Percentiles rank a stretch among this genome's conserved stretches.
phyloP scores from a whole-genome alignment of 2,113 vertebrate species.

The Sylvietta virens region DNA sequence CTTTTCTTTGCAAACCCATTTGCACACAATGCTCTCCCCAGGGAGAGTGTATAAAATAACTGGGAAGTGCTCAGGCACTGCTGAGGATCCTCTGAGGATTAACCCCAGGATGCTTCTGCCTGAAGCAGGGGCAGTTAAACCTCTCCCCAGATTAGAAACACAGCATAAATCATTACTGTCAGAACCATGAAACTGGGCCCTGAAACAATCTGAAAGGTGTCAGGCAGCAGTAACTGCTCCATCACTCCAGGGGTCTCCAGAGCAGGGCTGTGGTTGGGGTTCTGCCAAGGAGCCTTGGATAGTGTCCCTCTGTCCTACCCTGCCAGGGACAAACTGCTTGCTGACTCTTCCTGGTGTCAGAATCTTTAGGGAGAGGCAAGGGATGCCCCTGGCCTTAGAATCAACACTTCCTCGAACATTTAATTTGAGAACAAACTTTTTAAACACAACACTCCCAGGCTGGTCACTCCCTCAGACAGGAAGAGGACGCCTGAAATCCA shows the following conservation, averaged over 20 bases:
- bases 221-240: neutral
- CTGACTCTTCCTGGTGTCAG: neutral
- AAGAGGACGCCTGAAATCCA: neutral
- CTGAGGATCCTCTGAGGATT: neutral
- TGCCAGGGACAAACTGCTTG: neutral
- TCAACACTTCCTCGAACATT: neutral
- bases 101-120: neutral
- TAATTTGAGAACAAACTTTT: neutral
- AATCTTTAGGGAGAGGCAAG: neutral
- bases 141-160: neutral
- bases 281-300: neutral
- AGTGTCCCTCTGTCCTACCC: neutral
- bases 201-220: neutral
- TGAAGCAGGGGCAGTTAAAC: neutral
- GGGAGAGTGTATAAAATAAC: neutral
- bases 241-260: neutral
- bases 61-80: neutral
- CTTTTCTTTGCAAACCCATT: neutral
- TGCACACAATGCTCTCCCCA: neutral
- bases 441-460: neutral
- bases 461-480: neutral
- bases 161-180: neutral
- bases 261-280: neutral
- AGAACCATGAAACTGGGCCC: neutral
- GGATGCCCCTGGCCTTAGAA: neutral